Evolutionary conservation across 2,888 invertebrate genomes (phyloP).

Genomic region (Neocrepidodera transversa): DNA sequence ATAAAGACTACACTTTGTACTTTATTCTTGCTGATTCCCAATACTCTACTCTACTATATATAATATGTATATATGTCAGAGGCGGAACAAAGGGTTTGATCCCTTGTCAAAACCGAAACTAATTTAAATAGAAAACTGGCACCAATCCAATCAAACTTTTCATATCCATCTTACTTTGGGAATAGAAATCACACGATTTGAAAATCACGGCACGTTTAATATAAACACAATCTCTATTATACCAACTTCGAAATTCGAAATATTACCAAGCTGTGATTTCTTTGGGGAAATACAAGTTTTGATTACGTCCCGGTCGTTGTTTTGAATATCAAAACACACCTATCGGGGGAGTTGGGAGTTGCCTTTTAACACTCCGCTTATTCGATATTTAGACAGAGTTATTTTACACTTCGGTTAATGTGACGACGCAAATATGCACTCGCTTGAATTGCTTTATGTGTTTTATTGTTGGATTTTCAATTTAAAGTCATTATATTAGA

Average conservation of each 20-base stretch:
- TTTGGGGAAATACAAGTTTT: conserved; percentile 61
- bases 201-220: conserved; percentile 51
- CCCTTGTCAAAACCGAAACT: too few species aligned
- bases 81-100: too few species aligned
- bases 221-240: conserved; percentile 41
- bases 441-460: conserved; percentile 30
- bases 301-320: conserved; percentile 53
- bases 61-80: too few species aligned
- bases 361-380: conserved; percentile 53
- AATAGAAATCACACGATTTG: conserved; percentile 27
- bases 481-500: too few species aligned
- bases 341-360: conserved; percentile 48
- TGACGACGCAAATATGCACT: conserved; percentile 18
- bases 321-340: conserved; percentile 53
- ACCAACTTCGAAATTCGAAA: conserved; percentile 23
- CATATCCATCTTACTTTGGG: conserved; percentile 11
- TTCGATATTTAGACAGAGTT: conserved; percentile 51
- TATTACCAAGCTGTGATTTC: conserved; percentile 53
- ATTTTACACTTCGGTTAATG: conserved; percentile 38
- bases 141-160: conserved; percentile 7
- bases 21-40: too few species aligned
- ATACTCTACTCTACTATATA: too few species aligned
- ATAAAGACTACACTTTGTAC: too few species aligned
- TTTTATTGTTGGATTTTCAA: background rate
- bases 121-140: background rate